phyloP scores from a whole-genome alignment of 2,888 invertebrate genomes.

The Lasioglossum villosulum region DNA sequence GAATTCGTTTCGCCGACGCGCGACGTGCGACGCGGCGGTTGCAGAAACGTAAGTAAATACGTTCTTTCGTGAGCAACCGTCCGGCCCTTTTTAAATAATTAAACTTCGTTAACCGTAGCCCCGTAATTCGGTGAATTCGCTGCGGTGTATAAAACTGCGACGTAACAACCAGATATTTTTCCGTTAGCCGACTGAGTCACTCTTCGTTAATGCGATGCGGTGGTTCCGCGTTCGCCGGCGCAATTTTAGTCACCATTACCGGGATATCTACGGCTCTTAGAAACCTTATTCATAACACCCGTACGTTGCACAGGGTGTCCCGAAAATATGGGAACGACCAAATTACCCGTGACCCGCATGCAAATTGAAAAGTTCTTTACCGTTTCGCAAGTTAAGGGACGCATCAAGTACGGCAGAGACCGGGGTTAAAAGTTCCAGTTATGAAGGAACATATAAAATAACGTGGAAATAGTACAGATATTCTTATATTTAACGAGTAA shows the following conservation, averaged over 20 bases:
- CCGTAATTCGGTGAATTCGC: conserved; percentile 2
- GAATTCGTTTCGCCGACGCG: conserved; percentile 15
- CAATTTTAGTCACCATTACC: neutral
- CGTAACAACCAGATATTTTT: conserved; percentile 14
- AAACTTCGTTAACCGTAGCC: conserved; percentile 31
- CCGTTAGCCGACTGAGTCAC: neutral
- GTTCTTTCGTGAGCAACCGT: neutral
- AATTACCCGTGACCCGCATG: neutral
- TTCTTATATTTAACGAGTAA: no score
- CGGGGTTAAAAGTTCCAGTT: no score
- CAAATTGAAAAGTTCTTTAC: neutral
- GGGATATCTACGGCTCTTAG: neutral
- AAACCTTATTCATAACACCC: neutral
- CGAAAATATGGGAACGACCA: neutral
- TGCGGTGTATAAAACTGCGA: conserved; percentile 10
- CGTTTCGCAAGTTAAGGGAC: neutral
- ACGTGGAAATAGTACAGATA: no score
- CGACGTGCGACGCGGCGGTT: neutral
- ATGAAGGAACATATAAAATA: no score
- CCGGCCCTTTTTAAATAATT: conserved; percentile 19
- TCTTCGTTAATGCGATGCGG: neutral
- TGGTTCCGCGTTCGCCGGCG: neutral
- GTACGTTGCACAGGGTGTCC: neutral
- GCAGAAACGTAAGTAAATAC: conserved; percentile 32
- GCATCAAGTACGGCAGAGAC: neutral